Evolutionary conservation across 2,113 vertebrate genomes (phyloP).

Genomic region (Peromyscus maniculatus): DNA sequence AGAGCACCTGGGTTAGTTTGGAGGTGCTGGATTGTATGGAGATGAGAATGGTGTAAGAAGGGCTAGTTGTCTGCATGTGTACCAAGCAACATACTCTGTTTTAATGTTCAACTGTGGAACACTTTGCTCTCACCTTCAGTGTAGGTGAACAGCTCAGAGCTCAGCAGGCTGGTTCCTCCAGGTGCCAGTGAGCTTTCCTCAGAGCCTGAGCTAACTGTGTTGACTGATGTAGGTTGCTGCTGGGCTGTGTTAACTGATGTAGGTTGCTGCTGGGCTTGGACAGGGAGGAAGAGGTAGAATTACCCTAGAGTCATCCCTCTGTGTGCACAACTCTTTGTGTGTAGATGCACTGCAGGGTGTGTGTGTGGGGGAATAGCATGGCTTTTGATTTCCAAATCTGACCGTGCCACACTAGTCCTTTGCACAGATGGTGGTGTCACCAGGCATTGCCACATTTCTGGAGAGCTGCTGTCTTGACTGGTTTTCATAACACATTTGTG

Average conservation of each 20-base stretch:
- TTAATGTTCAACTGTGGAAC: background rate
- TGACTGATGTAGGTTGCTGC: background rate
- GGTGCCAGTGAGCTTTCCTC: background rate
- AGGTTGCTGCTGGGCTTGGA: background rate
- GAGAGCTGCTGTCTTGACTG: background rate
- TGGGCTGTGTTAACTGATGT: accelerated
- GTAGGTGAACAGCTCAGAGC: background rate
- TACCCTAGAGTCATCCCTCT: background rate
- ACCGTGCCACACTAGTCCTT: background rate
- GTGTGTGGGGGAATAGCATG: background rate
- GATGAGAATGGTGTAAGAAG: background rate
- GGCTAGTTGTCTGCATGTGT: background rate
- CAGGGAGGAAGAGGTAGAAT: background rate
- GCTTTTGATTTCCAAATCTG: background rate
- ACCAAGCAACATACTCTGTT: background rate
- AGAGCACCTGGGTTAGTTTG: background rate
- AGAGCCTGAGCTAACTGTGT: background rate
- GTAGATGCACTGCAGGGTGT: background rate
- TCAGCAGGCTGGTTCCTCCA: background rate
- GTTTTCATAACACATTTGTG: background rate
- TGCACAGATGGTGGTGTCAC: background rate
- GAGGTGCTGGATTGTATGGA: background rate
- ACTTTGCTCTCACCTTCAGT: background rate
- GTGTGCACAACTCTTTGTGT: background rate
- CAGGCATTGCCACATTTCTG: background rate